Conservation (phyloP, 2,888 invertebrate species). For the Dermolepida albohirtum region DNA sequence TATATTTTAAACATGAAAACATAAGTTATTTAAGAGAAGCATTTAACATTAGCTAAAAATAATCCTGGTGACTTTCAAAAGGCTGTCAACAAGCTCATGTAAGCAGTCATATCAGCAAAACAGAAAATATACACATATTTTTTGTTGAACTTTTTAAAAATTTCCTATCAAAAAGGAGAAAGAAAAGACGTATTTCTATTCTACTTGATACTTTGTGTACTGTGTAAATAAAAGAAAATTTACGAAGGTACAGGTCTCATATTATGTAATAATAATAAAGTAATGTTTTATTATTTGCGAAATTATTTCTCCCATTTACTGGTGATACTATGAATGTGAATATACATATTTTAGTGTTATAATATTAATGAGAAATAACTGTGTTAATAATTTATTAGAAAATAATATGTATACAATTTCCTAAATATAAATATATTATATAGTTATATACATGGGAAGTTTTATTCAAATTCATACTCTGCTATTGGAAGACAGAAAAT, state of each 20-base stretch:
- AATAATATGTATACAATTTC: constrained; percentile 45
- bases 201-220: too few species aligned
- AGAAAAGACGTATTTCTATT: too few species aligned
- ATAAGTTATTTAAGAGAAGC: too few species aligned
- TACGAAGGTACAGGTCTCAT: too few species aligned
- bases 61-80: not conserved
- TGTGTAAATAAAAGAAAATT: not conserved
- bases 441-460: constrained; percentile 39
- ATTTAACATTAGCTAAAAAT: too few species aligned
- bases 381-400: constrained; percentile 46
- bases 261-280: not conserved
- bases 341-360: constrained; percentile 36
- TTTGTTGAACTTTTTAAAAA: not conserved
- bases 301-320: constrained; percentile 9
- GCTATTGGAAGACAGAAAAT: not conserved
- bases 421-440: constrained; percentile 41
- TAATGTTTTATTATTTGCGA: constrained; percentile 7
- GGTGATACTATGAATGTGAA: constrained; percentile 45
- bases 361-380: constrained; percentile 40
- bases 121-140: constrained; percentile 21
- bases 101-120: constrained; percentile 32
- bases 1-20: too few species aligned
- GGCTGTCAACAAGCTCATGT: constrained; percentile 14
- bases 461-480: constrained; percentile 11
- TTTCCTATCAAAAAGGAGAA: too few species aligned